phyloP scores from a whole-genome alignment of 2,888 invertebrate genomes.

The Hypercompe scribonia region DNA sequence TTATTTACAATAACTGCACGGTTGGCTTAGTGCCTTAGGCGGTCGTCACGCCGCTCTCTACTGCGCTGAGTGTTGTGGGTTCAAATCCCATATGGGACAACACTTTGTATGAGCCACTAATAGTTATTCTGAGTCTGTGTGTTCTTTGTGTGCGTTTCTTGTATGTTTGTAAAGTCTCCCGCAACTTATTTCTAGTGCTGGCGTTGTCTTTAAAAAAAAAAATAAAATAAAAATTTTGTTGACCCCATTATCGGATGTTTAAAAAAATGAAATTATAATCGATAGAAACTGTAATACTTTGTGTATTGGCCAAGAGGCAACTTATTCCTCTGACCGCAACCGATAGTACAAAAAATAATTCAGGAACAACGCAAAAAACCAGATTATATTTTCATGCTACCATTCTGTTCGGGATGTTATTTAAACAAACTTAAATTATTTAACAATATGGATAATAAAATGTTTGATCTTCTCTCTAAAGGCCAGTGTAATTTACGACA shows the following conservation, averaged over 20 bases:
- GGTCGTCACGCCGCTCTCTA: no score
- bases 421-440: constrained; percentile 33
- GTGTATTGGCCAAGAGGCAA: background rate
- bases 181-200: no score
- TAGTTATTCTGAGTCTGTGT: no score
- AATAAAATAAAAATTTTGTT: no score
- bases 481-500: constrained; percentile 45
- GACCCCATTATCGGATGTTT: background rate
- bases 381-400: background rate
- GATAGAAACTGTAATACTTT: background rate
- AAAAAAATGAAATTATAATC: background rate
- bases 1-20: background rate
- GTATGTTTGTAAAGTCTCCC: no score
- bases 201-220: no score
- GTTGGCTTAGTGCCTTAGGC: no score
- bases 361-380: background rate
- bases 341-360: background rate
- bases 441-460: constrained; percentile 47
- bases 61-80: no score
- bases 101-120: no score
- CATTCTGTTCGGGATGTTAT: constrained; percentile 20
- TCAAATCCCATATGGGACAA: no score
- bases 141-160: no score
- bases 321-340: background rate
- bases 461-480: constrained; percentile 40